These are phyloP conservation scores for Stigmatopora nigra DNA, from an alignment of 2,113 vertebrate species.

Conservation along the genomic window DNA sequence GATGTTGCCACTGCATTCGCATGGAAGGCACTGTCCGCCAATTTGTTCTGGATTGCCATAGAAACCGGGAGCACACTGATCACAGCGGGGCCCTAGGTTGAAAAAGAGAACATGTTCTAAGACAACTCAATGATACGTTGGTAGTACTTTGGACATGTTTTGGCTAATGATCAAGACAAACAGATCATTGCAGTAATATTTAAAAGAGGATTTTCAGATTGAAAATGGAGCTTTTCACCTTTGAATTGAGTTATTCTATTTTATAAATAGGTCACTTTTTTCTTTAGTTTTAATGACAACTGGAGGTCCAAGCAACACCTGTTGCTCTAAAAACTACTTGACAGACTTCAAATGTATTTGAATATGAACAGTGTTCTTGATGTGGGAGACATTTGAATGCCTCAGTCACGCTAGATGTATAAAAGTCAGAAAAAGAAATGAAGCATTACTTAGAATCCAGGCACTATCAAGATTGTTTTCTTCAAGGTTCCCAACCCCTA, in stretches of 20 bases:
- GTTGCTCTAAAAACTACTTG: neutral
- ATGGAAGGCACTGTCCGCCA: constrained; percentile 68
- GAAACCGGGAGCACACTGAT: constrained; percentile 76
- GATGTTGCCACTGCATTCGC: constrained; percentile 81
- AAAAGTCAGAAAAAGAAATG: too few species aligned
- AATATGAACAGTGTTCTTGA: neutral
- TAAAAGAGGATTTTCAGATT: too few species aligned
- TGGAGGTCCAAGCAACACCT: neutral
- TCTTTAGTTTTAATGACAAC: neutral
- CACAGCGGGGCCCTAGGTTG: constrained; percentile 72
- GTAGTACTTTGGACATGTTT: neutral
- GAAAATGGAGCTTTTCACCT: too few species aligned
- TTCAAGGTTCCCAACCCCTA: too few species aligned
- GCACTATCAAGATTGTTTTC: too few species aligned
- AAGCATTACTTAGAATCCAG: too few species aligned
- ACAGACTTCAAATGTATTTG: neutral
- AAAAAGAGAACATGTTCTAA: neutral
- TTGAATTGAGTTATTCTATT: too few species aligned
- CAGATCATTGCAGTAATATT: neutral
- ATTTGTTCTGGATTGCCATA: constrained; percentile 68
- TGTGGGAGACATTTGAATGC: neutral
- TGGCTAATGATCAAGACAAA: neutral
- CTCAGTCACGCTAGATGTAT: too few species aligned
- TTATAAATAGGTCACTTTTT: neutral
- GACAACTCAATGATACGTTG: neutral